Evolutionary conservation across 2,113 vertebrate species (phyloP).

Genomic region (Poicephalus gulielmi): DNA sequence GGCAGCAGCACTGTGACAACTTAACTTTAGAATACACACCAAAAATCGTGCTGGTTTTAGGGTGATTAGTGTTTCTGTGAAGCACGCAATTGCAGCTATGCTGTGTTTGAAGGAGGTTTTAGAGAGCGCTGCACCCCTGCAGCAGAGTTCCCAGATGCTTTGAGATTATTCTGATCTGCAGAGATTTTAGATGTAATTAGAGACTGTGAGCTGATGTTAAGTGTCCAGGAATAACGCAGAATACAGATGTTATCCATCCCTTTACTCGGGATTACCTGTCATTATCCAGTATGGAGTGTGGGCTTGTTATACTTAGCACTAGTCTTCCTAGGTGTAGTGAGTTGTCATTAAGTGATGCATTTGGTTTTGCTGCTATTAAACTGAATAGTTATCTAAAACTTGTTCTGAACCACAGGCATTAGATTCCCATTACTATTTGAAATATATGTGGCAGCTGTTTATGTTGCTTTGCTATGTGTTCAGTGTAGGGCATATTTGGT

Average conservation of each 20-base stretch:
- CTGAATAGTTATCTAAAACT: not conserved
- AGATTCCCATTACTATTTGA: not conserved
- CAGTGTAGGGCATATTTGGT: not conserved
- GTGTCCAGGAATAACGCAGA: not conserved
- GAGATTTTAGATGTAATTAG: not conserved
- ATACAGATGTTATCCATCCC: not conserved
- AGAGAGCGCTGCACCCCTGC: not conserved
- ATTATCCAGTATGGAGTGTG: not conserved
- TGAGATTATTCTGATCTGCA: not conserved
- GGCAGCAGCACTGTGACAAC: not conserved
- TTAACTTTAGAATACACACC: not conserved
- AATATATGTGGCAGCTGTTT: not conserved
- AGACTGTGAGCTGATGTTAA: not conserved
- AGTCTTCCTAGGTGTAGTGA: not conserved
- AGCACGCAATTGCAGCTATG: not conserved
- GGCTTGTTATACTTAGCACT: not conserved
- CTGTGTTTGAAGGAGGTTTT: not conserved
- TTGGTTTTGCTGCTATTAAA: not conserved
- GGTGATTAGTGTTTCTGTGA: not conserved
- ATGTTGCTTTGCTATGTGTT: not conserved
- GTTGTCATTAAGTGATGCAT: not conserved
- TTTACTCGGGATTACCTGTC: not conserved
- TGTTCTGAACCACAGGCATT: not conserved
- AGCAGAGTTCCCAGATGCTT: not conserved
- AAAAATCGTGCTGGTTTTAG: not conserved